Evolutionary conservation across 2,113 vertebrate species (phyloP), one percentile per base, ranked within the genome.

Genomic region (Tragelaphus buxtoni): DNA sequence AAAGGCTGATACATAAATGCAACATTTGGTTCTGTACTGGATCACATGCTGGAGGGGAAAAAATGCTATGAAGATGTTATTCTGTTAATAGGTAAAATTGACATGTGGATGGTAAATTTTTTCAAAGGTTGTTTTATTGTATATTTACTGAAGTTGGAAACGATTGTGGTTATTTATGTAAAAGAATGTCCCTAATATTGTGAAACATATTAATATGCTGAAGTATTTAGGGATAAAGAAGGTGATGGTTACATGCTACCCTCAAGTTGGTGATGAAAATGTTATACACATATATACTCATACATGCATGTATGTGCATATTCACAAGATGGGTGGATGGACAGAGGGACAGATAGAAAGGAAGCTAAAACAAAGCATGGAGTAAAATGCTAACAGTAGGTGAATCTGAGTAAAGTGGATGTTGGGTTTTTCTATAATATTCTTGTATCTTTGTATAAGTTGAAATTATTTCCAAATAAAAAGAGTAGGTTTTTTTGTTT

Each of bases 381-480:
- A 61, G 45, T 83, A 20, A 82, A 83, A 77, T 82, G 26, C 47
- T 61, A 92, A 24, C 55, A 45, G 60, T 45, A 30, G 32, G 69
- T 63, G 63, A 84, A 88, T 58, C n/a, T 65, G 10, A 28, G 32
- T 74, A 74, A 85, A 96, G 8, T 11, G 3, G 76, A 45, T 51
- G 65, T 47, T 47, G 20, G 5, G 42, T 82, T 80, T 35, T 51
- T 91, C 51, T 85, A 1, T 86, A 51, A 55, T 77, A 51, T 24
- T 96, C 49, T 79, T 79, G 5, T 6, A 87, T 92, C 47, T 95
- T 79, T 61, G 10, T 80, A 13, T 83, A 72, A 35, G 2, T 79
- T 96, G 63, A 56, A 77, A 92, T 94, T 80, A 51, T 82, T 95
- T 93, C 55, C 88, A 72, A 72, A 86, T 49, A 55, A 53, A 74